These are phyloP conservation scores for Adela reaumurella DNA, from an alignment of 2,888 invertebrate species.

Conservation along the genomic window DNA sequence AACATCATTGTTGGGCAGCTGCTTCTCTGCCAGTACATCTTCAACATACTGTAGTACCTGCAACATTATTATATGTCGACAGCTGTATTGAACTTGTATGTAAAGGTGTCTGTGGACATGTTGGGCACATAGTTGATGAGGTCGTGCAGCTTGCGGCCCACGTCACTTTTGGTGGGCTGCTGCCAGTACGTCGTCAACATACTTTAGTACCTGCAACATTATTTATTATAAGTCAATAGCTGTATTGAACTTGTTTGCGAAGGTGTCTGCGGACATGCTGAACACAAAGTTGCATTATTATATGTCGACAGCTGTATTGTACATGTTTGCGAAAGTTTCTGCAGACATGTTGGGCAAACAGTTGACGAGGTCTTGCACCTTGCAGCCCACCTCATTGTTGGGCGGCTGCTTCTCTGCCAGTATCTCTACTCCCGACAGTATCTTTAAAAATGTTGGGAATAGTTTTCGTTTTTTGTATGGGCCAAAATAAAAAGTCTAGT, in stretches of 20 bases:
- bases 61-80: conserved; percentile 57
- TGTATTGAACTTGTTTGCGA: conserved; percentile 92
- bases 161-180: conserved; percentile 75
- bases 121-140: conserved; percentile 90
- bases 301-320: conserved; percentile 87
- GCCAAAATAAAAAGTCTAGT: too few species aligned
- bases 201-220: conserved; percentile 51
- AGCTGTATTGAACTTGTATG: conserved; percentile 92
- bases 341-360: conserved; percentile 87
- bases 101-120: conserved; percentile 86
- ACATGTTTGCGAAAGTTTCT: conserved; percentile 90
- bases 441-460: too few species aligned
- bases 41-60: conserved; percentile 51
- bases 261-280: conserved; percentile 84
- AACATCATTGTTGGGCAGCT: conserved; percentile 77
- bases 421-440: conserved; percentile 90
- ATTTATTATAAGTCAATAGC: conserved; percentile 72
- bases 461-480: too few species aligned
- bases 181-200: conserved; percentile 25
- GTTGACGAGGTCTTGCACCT: conserved; percentile 85
- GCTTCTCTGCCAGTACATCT: conserved; percentile 38
- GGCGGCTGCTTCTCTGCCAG: conserved; percentile 71
- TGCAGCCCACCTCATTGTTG: conserved; percentile 87
- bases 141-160: conserved; percentile 86
- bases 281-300: too few species aligned